Base-by-base conservation (phyloP, 2,113 vertebrate species). In the Ia io region DNA sequence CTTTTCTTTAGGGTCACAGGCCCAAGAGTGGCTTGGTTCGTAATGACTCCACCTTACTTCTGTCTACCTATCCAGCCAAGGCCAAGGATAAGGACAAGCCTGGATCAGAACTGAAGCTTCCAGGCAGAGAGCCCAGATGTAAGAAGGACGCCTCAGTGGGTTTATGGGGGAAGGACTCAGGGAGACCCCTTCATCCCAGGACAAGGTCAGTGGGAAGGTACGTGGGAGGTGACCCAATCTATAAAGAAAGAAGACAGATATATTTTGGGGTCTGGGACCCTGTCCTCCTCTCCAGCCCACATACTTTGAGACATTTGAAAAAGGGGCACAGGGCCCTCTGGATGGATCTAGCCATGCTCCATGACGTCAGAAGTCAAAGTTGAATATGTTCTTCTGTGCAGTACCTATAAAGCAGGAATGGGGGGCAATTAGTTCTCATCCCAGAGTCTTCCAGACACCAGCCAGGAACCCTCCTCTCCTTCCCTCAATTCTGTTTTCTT, bases 321-420 rank as follows among this genome's bases (percentile, higher is more conserved):
- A 80, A 53, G 4, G 8, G 9, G 6, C 16, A 0, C 1, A 16
- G 28, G 11, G 61, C 5, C 25, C 3, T 49, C 25, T 35, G 40
- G 11, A 23, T 53, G 53, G 35, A 70, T 49, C 80, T 51, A 42
- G n/a, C 30, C 63, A 6, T 35, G 14, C 4, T 70, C 69, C 1
- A 11, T 23, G 10, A 49, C 7, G 1, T 25, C 16, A 14, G 42
- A 59, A 65, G 25, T 59, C 32, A 23, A 28, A n/a, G 13, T 35
- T 0, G 0, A 35, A 71, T 32, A 8, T 6, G 20, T 13, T 23
- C 14, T 8, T 23, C 14, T 8, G 4, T 25, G 1, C 10, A 17
- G 16, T 23, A 11, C n/a, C 16, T 59, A 1, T 4, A 53, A 49
- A 20, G 28, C 35, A 49, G 2, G 49, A 28, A 23, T 69, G 5